Percentiles rank a stretch among this genome's conserved stretches.
Evolutionary conservation across 2,797 vertebrate species (phyloP).

Genomic region (Chloroceryle amazona): DNA sequence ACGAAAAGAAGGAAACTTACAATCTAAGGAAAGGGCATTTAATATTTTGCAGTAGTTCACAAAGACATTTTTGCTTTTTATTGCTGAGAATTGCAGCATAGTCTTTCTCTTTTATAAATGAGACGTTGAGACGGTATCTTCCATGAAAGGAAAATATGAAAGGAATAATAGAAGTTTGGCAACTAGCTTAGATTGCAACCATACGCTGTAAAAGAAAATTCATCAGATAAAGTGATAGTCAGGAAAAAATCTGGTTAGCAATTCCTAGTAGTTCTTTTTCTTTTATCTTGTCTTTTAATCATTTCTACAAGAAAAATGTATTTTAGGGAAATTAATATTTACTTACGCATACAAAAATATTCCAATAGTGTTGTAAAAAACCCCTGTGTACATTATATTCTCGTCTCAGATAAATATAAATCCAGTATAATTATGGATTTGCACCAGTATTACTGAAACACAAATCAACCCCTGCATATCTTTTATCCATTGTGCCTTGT

Average conservation of each 20-base stretch:
- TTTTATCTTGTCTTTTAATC: background rate
- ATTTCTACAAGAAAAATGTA: background rate
- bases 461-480: slow-evolving; percentile 8
- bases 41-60: background rate
- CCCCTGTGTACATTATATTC: background rate
- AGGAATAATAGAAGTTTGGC: background rate
- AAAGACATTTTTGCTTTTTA: background rate
- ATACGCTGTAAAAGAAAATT: background rate
- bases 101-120: slow-evolving; percentile 23
- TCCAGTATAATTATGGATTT: slow-evolving; percentile 60
- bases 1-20: background rate
- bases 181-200: background rate
- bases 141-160: slow-evolving; percentile 2
- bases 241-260: background rate
- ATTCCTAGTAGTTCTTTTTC: background rate
- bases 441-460: background rate
- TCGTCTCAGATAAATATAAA: slow-evolving; percentile 27
- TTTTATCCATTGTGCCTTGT: slow-evolving; percentile 20
- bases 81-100: background rate
- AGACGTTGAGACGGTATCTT: background rate
- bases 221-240: background rate
- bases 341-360: background rate
- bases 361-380: background rate
- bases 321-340: background rate
- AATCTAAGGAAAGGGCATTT: background rate